Conservation (phyloP, 2,113 vertebrate species). For the Megaceryle maxima region DNA sequence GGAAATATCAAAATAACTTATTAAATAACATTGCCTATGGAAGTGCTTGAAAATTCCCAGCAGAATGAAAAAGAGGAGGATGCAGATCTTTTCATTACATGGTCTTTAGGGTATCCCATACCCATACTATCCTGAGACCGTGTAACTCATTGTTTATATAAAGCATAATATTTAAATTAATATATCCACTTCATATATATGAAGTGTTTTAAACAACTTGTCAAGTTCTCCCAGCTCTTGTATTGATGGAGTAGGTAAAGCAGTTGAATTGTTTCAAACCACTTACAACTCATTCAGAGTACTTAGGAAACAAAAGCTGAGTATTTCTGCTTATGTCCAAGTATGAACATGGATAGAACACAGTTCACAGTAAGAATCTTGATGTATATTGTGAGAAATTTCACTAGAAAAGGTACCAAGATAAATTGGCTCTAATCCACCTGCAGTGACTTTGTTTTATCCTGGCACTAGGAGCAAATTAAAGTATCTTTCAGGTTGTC, state of each 20-base stretch:
- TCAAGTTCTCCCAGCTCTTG: background rate
- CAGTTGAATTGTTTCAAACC: background rate
- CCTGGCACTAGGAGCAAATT: background rate
- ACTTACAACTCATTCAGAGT: background rate
- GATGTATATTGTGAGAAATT: background rate
- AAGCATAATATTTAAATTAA: background rate
- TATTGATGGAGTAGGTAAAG: background rate
- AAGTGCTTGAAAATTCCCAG: background rate
- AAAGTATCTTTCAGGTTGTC: background rate
- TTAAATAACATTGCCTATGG: background rate
- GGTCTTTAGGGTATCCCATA: background rate
- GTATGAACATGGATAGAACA: background rate
- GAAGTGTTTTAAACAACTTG: background rate
- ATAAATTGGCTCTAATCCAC: background rate
- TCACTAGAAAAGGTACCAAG: background rate
- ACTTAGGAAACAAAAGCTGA: background rate
- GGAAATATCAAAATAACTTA: background rate
- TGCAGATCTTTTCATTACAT: background rate
- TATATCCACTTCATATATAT: background rate
- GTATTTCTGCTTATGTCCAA: background rate
- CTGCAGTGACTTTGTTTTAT: background rate
- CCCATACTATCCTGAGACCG: background rate
- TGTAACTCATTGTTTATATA: background rate
- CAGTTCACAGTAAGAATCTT: background rate
- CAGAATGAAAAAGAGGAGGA: background rate